Percentiles rank a stretch among this genome's conserved stretches.
These are phyloP conservation scores for Dinoponera quadriceps DNA, from an alignment of 1,140 invertebrate species.

Conservation along the genomic window DNA sequence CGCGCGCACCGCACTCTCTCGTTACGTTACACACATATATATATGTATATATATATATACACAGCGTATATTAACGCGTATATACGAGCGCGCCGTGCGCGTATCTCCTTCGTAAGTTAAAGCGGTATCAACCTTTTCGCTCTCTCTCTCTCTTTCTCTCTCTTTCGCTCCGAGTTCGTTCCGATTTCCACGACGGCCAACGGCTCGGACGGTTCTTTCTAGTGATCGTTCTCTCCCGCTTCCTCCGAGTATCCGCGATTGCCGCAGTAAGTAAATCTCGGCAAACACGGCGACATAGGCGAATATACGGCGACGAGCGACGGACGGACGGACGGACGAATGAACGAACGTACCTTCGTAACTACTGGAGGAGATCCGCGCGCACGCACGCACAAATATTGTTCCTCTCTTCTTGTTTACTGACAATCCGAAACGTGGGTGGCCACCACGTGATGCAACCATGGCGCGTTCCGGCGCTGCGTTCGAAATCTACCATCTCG, in stretches of 20 bases:
- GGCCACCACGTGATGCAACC: slow-evolving; percentile 82
- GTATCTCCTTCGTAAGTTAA: neutral
- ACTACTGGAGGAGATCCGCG: no score
- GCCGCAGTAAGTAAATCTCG: neutral
- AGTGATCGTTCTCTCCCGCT: slow-evolving; percentile 27
- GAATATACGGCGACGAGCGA: no score
- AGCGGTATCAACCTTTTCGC: slow-evolving; percentile 17
- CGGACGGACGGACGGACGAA: no score
- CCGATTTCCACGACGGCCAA: neutral
- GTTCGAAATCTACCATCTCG: no score
- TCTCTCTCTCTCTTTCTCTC: no score
- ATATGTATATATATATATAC: slow-evolving; percentile 30
- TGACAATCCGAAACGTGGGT: slow-evolving; percentile 85
- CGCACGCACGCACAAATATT: slow-evolving; percentile 67
- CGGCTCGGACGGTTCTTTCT: neutral
- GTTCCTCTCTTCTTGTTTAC: slow-evolving; percentile 82
- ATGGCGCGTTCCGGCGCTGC: slow-evolving; percentile 20
- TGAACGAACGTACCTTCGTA: slow-evolving; percentile 16
- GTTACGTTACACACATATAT: neutral
- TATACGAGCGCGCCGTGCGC: slow-evolving; percentile 2
- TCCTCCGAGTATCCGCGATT: neutral
- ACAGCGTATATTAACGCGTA: no score
- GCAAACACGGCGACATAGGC: neutral
- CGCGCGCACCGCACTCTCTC: neutral
- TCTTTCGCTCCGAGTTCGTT: neutral